Base-by-base conservation (phyloP, 2,888 invertebrate genomes). In the Mamestra brassicae region DNA sequence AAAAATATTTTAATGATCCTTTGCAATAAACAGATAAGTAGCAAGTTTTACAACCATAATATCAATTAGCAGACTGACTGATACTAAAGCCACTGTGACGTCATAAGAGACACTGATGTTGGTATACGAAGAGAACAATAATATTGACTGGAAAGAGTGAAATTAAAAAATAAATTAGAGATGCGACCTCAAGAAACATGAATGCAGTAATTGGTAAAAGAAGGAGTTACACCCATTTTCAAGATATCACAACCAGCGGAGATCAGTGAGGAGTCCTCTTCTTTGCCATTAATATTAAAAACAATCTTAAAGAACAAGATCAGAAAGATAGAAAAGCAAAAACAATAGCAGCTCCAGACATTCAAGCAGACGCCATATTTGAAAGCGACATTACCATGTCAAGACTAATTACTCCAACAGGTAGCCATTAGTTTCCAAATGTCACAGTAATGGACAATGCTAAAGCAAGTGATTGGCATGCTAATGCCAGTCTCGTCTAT, bases 381-480 rank as follows among this genome's bases (percentile, higher is more conserved):
- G 70, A 85, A 82, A 83, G 67, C 45, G 45, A 73, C 79, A 68
- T 73, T 73, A 87, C 81, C 80, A 66, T 73, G 68, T 79, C 58
- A 74, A 82, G 83, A 86, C 87, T 92, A 92, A 93, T 92, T 89
- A 81, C 84, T 73, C 73, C 76, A 88, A 89, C 84, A 78, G 71
- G 86, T 81, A 68, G 68, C 75, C 90, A 92, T 93, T 92, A 92
- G 88, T 80, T 74, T 74, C 58, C 70, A 87, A 88, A 75, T 77
- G 58, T 76, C 80, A 66, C 81, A 42, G 66, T 83, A 83, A 83
- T 78, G 62, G 62, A 71, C 79, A 68, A 73, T 83, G 62, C 26
- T 54, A 52, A 68, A 78, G 63, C 67, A 65, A 66, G 13, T 76
- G 78, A 81, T 85, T 83, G 83, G 78, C 57, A 71, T 85, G n/a